phyloP scores from a whole-genome alignment of 2,113 vertebrate genomes.

The Baryphthengus martii region DNA sequence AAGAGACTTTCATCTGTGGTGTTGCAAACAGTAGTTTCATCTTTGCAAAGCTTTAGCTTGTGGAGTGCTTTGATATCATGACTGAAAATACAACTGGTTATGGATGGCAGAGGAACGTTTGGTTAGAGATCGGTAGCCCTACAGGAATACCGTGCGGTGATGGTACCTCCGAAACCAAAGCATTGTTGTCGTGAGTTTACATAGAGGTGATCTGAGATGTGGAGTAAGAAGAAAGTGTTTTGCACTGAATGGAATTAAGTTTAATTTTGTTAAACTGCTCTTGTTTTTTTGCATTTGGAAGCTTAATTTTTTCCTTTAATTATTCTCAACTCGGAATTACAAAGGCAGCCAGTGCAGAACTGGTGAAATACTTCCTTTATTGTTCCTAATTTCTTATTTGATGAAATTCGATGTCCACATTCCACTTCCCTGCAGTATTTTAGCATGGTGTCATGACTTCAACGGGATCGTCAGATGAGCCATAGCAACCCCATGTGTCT shows the following conservation, averaged over 20 bases:
- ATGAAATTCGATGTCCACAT: background rate
- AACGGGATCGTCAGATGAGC: background rate
- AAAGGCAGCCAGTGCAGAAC: background rate
- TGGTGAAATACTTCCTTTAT: background rate
- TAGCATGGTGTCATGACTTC: background rate
- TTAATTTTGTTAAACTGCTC: background rate
- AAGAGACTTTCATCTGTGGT: background rate
- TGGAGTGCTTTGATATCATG: background rate
- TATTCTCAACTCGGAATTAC: background rate
- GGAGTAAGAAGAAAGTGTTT: background rate
- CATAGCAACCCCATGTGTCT: fast-evolving
- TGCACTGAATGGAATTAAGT: background rate
- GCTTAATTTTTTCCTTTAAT: background rate
- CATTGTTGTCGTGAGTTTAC: background rate
- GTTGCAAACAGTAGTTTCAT: background rate
- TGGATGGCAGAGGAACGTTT: background rate
- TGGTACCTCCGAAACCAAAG: background rate
- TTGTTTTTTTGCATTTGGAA: background rate
- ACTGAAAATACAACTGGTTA: background rate
- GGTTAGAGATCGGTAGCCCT: background rate
- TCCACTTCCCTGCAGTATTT: background rate
- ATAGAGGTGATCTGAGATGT: background rate
- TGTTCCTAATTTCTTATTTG: background rate
- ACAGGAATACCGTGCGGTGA: background rate
- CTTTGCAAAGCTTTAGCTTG: background rate